A percentile compares a stretch with the other conserved stretches of the same genome.
Evolutionary conservation across 2,888 invertebrate genomes (phyloP).

Genomic region (Thereva nobilitata): DNA sequence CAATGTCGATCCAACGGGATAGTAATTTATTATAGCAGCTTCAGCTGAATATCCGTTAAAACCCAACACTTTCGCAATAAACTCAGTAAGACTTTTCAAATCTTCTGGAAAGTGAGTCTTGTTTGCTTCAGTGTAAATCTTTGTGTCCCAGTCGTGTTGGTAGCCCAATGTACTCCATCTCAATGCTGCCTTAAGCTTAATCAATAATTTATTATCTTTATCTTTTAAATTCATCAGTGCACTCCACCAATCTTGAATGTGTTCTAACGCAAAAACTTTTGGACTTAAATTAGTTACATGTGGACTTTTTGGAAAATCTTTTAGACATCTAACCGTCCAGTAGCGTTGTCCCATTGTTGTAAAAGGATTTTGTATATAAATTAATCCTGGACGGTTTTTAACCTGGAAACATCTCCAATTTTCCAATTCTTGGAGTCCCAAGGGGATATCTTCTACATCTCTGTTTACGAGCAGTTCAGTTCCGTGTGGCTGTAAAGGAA

Average conservation of each 20-base stretch:
- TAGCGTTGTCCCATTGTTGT: slow-evolving; percentile 74
- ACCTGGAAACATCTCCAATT: slow-evolving; percentile 70
- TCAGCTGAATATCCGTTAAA: slow-evolving; percentile 73
- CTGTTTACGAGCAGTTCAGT: too few relatives aligned
- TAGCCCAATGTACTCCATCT: slow-evolving; percentile 97
- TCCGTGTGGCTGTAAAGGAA: too few relatives aligned
- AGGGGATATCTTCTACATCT: not conserved
- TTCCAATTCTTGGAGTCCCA: slow-evolving; percentile 51
- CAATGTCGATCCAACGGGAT: slow-evolving; percentile 88
- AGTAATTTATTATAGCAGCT: slow-evolving; percentile 96
- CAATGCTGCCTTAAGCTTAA: slow-evolving; percentile 60
- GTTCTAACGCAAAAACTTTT: slow-evolving; percentile 45
- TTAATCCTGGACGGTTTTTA: slow-evolving; percentile 69
- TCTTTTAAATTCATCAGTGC: slow-evolving; percentile 53
- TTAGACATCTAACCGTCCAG: slow-evolving; percentile 80
- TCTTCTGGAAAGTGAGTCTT: slow-evolving; percentile 75
- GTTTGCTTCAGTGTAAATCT: slow-evolving; percentile 75
- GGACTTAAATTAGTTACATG: slow-evolving; percentile 55
- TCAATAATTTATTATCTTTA: slow-evolving; percentile 43
- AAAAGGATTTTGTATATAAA: slow-evolving; percentile 84
- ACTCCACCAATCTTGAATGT: slow-evolving; percentile 67
- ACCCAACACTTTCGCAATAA: slow-evolving; percentile 66
- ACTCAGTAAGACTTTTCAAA: slow-evolving; percentile 66
- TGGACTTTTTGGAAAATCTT: slow-evolving; percentile 75
- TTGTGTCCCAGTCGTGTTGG: slow-evolving; percentile 97